Base-by-base conservation (phyloP, 2,113 vertebrate genomes). In the Callaeas wilsoni region DNA sequence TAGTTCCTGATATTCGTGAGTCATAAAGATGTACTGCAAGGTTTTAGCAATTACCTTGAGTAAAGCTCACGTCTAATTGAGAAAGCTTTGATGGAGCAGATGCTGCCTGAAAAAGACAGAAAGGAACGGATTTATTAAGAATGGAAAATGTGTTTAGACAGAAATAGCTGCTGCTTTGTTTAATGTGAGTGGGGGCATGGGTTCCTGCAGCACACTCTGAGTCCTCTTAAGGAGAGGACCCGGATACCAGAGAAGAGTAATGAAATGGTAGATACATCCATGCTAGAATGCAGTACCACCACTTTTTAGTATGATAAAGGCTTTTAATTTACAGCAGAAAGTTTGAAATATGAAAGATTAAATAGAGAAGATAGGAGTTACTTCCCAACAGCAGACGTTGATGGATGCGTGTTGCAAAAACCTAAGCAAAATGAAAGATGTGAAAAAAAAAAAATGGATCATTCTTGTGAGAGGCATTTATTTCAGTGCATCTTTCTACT, bases 71-170 rank as follows among this genome's bases (percentile, higher is more conserved):
- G 33, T 46, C 64, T 87, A 67, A 75, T 75, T 6, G 9, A 78
- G 85, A 84, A 87, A 87, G 41, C 56, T 95, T 69, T 82, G 56
- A 75, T 82, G n/a, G 44, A 91, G 52, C 56, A 93, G 73, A 64
- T 91, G 80, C 69, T 83, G 56, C 82, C 63, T 91, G 75, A 83
- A 90, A 75, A 87, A 76, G 73, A 50, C 55, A 63, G 77, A 93
- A 94, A 87, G 53, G 56, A 85, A 68, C 44, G 75, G 87, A 78
- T 33, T 81, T 68, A 74, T 95, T 89, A 93, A 89, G 62, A 81
- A 39, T 41, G 37, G 46, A 77, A 50, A 80, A 85, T 33, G 49
- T 82, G 4, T 81, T 93, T 56, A 82, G 69, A 52, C 88, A 93
- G 23, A 81, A 77, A 63, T 79, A 95, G 78, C n/a, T 79, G 75